Evolutionary conservation across 2,888 invertebrate species (phyloP).

Genomic region (Choristoneura rosaceana): DNA sequence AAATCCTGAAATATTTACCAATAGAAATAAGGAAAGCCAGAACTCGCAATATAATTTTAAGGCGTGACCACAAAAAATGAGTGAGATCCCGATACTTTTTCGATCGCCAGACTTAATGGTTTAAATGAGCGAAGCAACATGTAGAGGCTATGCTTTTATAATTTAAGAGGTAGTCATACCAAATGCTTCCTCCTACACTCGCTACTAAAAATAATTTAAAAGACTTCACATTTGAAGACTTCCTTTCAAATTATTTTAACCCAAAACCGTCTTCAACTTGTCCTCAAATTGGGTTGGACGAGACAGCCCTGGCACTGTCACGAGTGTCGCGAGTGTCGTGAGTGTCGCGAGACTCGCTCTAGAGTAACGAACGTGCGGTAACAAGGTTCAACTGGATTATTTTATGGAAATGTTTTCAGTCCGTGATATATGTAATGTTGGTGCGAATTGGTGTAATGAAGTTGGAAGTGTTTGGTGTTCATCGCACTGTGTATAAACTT

Average conservation of each 20-base stretch:
- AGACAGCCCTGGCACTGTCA: constrained; percentile 5
- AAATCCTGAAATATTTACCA: too few relatives aligned
- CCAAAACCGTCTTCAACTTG: neutral
- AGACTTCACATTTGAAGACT: constrained; percentile 1
- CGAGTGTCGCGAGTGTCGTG: constrained; percentile 15
- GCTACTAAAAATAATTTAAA: neutral
- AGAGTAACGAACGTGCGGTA: constrained; percentile 27
- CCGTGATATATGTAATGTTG: constrained; percentile 22
- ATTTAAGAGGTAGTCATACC: too few relatives aligned
- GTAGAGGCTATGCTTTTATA: too few relatives aligned
- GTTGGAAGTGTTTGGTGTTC: neutral
- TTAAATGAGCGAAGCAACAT: too few relatives aligned
- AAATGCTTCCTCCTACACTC: too few relatives aligned
- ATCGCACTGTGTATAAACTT: neutral
- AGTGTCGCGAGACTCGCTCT: constrained; percentile 3
- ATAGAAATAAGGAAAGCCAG: too few relatives aligned
- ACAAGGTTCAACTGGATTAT: constrained; percentile 23
- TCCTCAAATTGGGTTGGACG: constrained; percentile 16
- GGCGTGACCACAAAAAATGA: too few relatives aligned
- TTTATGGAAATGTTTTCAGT: constrained; percentile 25
- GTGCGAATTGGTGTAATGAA: constrained; percentile 15
- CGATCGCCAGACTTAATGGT: too few relatives aligned
- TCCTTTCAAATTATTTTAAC: constrained; percentile 1
- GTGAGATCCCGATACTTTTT: too few relatives aligned
- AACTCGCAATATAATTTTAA: too few relatives aligned